phyloP scores from a whole-genome alignment of 2,888 invertebrate genomes.

The Tenthredo distinguenda region DNA sequence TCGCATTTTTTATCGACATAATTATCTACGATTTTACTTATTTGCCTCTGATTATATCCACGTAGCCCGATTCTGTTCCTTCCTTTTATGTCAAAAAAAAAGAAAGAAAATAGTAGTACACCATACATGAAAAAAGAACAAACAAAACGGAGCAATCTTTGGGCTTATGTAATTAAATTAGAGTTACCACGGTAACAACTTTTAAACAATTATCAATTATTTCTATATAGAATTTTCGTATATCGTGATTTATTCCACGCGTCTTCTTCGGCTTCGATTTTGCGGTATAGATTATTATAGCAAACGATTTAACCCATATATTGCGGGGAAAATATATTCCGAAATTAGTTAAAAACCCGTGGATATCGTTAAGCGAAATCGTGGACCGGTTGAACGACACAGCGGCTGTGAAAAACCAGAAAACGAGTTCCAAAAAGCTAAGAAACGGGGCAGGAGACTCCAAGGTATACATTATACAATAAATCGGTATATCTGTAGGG shows the following conservation, averaged over 20 bases:
- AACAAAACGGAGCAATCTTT: neutral
- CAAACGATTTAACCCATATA: neutral
- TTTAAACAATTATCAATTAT: slow-evolving; percentile 25
- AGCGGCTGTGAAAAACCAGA: neutral
- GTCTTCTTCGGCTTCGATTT: neutral
- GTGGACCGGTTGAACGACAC: neutral
- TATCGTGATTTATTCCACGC: neutral
- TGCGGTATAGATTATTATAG: neutral
- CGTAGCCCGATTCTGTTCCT: too few species aligned
- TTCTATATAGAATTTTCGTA: neutral
- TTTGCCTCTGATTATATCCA: too few species aligned
- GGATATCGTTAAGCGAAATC: neutral
- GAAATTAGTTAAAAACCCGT: neutral
- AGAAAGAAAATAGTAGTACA: neutral
- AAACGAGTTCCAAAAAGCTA: neutral
- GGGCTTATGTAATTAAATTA: neutral
- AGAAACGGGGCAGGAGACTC: slow-evolving; percentile 1
- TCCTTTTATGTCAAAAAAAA: neutral
- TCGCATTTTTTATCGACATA: too few species aligned
- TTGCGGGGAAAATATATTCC: neutral
- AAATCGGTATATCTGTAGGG: neutral
- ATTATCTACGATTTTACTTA: too few species aligned
- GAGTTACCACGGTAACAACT: neutral
- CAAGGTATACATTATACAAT: slow-evolving; percentile 2
- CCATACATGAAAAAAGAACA: neutral